Evolutionary conservation across 2,113 vertebrate species (phyloP).

Genomic region (Trichechus manatus): DNA sequence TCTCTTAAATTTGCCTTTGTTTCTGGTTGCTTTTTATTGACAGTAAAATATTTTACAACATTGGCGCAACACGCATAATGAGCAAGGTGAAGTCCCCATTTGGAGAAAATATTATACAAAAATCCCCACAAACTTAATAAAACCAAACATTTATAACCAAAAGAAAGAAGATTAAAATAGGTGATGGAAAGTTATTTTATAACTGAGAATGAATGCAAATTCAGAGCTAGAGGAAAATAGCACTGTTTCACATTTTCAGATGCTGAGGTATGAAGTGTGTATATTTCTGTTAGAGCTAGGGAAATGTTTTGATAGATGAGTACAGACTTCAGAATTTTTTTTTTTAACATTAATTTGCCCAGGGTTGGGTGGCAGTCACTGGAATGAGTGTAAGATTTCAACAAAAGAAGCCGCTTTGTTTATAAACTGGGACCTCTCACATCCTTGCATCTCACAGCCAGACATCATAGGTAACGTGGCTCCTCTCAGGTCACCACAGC

Average conservation of each 20-base stretch:
- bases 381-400: neutral
- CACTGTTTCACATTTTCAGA: neutral
- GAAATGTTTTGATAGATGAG: neutral
- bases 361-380: neutral
- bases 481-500: too few relatives aligned
- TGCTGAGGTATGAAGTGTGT: neutral
- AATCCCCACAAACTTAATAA: neutral
- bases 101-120: slow-evolving; percentile 28
- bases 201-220: neutral
- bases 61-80: neutral
- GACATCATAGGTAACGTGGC: neutral
- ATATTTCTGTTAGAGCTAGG: neutral
- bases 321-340: neutral
- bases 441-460: neutral
- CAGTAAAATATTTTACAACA: slow-evolving; percentile 35
- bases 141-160: slow-evolving; percentile 28
- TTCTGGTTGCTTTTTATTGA: slow-evolving; percentile 38
- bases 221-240: slow-evolving; percentile 3
- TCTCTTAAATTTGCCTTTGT: neutral
- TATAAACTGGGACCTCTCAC: neutral
- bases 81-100: neutral
- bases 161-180: neutral
- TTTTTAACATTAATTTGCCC: neutral
- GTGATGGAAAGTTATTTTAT: neutral
- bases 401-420: neutral